Base-by-base conservation (phyloP, 2,888 invertebrate genomes). In the Cephalotes varians region DNA sequence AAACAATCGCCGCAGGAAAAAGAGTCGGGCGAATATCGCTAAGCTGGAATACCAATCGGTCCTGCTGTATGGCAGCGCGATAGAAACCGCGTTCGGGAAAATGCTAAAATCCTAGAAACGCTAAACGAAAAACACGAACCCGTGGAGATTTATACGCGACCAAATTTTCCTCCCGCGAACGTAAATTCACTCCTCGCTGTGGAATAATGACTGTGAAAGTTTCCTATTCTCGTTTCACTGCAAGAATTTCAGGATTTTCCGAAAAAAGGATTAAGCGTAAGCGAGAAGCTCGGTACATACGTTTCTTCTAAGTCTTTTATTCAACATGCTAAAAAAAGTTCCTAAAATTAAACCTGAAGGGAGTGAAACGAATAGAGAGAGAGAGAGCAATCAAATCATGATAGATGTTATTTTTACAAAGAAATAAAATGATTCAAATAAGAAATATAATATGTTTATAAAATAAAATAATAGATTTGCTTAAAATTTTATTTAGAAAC, bases 1-100 rank as follows among this genome's bases (percentile, higher is more conserved):
- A 88, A 88, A 88, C 86, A 88, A 69, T 81, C 81, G 81, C 58
- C 82, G 15, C 65, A 44, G 56, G 49, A 25, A 76, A 74, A 72
- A 82, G 84, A 87, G 81, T 76, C 71, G 77, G 62, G 79, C 60
- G 60, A 86, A 85, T 77, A 82, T 76, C 72, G 79, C 58, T 84
- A 83, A 84, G 83, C 82, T 74, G 65, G 81, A 87, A 86, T 79
- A 56, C 12, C 71, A 71, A 71, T 76, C 74, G 60, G 54, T 40
- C 49, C 18, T 34, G 37, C 47, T 21, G n/a, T 44, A 12, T 44
- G 0, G 12, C 6, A 31, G 28, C 71, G 54, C 40, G 69, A 69
- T 76, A 67, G 31, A 37, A 77, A 71, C 69, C 44, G 25, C 44
- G 44, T 69, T 69, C 31, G 71, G 25, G 77, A 47, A 71, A 79